phyloP scores from a whole-genome alignment of 1,140 invertebrate genomes.

The Paramacrobiotus metropolitanus region DNA sequence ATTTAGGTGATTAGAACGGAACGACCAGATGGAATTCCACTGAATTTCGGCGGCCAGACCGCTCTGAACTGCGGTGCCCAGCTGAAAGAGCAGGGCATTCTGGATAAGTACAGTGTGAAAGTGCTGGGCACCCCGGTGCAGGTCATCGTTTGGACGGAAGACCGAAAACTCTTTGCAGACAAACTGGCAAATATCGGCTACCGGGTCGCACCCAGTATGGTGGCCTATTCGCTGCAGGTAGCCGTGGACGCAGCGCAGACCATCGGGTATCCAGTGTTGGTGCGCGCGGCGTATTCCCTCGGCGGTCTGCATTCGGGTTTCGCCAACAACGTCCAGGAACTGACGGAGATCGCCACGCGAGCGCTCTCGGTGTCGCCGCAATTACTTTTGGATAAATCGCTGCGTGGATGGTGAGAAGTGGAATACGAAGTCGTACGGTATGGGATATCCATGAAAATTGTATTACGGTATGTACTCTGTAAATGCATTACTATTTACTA shows the following conservation, averaged over 20 bases:
- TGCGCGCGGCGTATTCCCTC: background rate
- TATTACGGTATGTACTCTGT: background rate
- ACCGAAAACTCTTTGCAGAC: background rate
- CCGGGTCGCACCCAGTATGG: background rate
- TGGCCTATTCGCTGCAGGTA: background rate
- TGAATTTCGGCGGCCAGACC: background rate
- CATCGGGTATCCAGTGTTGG: conserved; percentile 1
- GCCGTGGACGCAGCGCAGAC: background rate
- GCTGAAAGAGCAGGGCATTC: background rate
- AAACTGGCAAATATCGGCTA: background rate
- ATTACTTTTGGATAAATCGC: background rate
- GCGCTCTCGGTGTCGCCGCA: background rate
- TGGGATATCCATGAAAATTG: background rate
- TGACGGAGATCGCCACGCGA: background rate
- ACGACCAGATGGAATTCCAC: background rate
- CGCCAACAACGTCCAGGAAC: background rate
- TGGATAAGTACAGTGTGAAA: background rate
- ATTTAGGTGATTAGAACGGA: background rate
- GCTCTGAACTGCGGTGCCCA: background rate
- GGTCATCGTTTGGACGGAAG: background rate
- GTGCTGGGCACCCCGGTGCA: conserved; percentile 1
- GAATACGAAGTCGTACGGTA: conserved; percentile 4
- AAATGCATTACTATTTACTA: background rate
- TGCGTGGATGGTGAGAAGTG: background rate
- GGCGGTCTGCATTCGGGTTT: background rate